phyloP scores from a whole-genome alignment of 2,113 vertebrate species.

The Syngnathus typhle region DNA sequence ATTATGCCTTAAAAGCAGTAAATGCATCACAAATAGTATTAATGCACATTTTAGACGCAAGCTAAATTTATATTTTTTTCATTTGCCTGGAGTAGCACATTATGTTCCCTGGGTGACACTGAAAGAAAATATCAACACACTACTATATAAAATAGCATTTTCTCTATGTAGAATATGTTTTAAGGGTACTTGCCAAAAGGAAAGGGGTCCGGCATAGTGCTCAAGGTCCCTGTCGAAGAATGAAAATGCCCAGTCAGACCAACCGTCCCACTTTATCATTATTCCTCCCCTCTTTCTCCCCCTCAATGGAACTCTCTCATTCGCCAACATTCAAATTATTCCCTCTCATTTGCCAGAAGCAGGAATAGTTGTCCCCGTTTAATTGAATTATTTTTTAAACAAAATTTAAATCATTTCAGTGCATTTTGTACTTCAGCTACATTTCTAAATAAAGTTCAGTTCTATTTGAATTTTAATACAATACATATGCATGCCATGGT shows the following conservation, averaged over 20 bases:
- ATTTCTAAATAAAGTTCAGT: too few relatives aligned
- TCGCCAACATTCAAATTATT: conserved; percentile 10
- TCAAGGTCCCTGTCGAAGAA: conserved; percentile 32
- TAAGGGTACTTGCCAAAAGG: conserved; percentile 37
- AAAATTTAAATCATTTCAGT: not conserved
- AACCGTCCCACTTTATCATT: conserved; percentile 13
- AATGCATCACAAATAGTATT: not conserved
- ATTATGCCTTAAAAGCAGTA: not conserved
- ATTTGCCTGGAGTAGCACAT: not conserved
- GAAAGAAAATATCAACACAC: not conserved
- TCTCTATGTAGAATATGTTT: not conserved
- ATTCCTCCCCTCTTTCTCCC: conserved; percentile 2
- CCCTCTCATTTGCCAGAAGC: conserved; percentile 1
- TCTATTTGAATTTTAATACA: too few relatives aligned
- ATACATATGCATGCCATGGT: too few relatives aligned
- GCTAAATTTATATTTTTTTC: not conserved
- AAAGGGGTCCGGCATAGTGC: not conserved
- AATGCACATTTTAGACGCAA: not conserved
- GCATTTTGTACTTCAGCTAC: too few relatives aligned
- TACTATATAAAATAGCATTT: not conserved
- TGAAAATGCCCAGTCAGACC: conserved; percentile 21
- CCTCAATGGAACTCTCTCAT: conserved; percentile 50
- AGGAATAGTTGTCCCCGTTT: not conserved
- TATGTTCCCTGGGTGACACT: not conserved
- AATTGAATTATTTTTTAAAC: not conserved